A percentile compares a stretch with the other conserved stretches of the same genome.
phyloP scores from a whole-genome alignment of 2,888 invertebrate species.

The Caenorhabditis becei region DNA sequence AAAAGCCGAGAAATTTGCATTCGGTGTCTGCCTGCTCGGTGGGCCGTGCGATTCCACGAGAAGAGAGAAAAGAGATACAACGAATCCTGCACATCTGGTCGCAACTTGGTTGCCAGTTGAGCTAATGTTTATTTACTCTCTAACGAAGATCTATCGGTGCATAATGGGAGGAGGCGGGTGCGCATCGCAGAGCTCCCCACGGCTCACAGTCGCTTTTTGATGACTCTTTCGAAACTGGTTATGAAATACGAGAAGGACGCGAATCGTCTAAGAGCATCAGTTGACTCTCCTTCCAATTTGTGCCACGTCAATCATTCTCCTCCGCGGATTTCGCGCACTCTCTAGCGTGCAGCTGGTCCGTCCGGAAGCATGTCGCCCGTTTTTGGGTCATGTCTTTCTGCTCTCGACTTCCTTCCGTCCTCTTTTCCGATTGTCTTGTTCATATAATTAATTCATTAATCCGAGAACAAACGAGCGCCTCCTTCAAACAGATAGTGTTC shows the following conservation, averaged over 20 bases:
- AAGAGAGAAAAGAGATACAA: slow-evolving; percentile 16
- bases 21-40: slow-evolving; percentile 20
- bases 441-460: slow-evolving; percentile 59
- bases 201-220: slow-evolving; percentile 18
- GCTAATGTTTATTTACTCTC: slow-evolving; percentile 58
- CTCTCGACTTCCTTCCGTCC: slow-evolving; percentile 34
- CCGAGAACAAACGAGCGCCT: slow-evolving; percentile 44
- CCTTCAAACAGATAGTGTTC: slow-evolving; percentile 31
- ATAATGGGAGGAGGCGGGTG: slow-evolving; percentile 18
- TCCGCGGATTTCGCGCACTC: slow-evolving; percentile 49
- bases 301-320: slow-evolving; percentile 17
- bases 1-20: slow-evolving; percentile 35
- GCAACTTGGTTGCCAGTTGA: slow-evolving; percentile 24
- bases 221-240: slow-evolving; percentile 46
- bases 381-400: slow-evolving; percentile 15
- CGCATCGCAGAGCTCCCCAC: slow-evolving; percentile 24
- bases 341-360: slow-evolving; percentile 46
- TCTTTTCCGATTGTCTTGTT: slow-evolving; percentile 48
- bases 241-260: slow-evolving; percentile 47
- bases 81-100: slow-evolving; percentile 35
- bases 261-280: too few species aligned
- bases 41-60: slow-evolving; percentile 2
- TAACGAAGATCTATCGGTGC: slow-evolving; percentile 60
- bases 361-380: background rate
- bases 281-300: slow-evolving; percentile 12